Evolutionary conservation across 2,797 vertebrate genomes (phyloP), one percentile per base, ranked within the genome.

Genomic region (Fundulus diaphanus): DNA sequence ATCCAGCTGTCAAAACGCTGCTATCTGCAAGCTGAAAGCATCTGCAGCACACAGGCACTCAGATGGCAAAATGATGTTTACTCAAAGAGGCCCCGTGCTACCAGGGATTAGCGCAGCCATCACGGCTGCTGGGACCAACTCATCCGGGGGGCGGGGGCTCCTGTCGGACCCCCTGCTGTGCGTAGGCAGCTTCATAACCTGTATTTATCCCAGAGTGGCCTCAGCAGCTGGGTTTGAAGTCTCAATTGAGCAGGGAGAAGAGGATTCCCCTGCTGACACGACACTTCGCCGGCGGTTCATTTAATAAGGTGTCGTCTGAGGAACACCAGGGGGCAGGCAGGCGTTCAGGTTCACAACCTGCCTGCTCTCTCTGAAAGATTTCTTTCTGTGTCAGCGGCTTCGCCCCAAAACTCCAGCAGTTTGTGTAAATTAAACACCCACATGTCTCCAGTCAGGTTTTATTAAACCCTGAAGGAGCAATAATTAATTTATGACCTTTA

Each of bases 181-280:
- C 70, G 77, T 78, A 61, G 87, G 82, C 29, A 40, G 75, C 76
- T 70, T 56, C 71, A 66, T 69, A 78, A 73, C 87, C 86, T 70
- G 71, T 29, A 78, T 76, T 87, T 83, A 72, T 79, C 73, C 70
- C 66, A 20, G 76, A 81, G 56, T 65, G 66, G 63, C 48, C 75
- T n/a, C 46, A 74, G 88, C 89, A 87, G 84, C 83, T 83, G 87
- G 54, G 71, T 77, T 85, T 89, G 73, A 88, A 76, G 76, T 86
- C 85, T 94, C 83, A 88, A 63, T 89, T 86, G 85, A 90, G 77
- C 56, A 29, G 85, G 80, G 82, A 87, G 69, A 61, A 54, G 78
- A 83, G 82, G 85, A 83, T 86, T 86, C 79, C 85, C 87, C 73
- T 92, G 92, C 92, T 93, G 91, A 94, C 80, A 79, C 6, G 3